These are phyloP conservation scores for Rotaria magnacalcarata DNA, from an alignment of 2,888 invertebrate genomes.

Conservation along the genomic window DNA sequence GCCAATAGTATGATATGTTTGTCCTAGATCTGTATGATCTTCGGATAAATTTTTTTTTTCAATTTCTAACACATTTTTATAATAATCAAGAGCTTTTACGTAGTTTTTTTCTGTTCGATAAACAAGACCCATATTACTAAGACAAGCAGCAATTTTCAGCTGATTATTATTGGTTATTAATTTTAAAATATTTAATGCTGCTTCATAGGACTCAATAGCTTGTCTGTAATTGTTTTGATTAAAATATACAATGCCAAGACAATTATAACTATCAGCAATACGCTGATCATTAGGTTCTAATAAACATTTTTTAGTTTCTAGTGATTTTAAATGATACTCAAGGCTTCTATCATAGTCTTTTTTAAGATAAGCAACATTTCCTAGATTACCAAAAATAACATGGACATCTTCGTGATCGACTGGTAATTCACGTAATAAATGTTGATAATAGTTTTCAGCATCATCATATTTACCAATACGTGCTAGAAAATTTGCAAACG, in stretches of 20 bases:
- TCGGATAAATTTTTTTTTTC: background rate
- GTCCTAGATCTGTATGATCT: background rate
- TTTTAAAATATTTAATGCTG: background rate
- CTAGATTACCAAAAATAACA: background rate
- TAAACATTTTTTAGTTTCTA: background rate
- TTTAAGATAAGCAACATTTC: background rate
- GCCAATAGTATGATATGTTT: background rate
- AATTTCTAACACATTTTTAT: background rate
- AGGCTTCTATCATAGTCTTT: background rate
- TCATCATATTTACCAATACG: background rate
- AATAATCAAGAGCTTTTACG: background rate
- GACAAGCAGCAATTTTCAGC: background rate
- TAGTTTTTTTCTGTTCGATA: background rate
- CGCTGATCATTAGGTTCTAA: background rate
- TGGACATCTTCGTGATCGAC: background rate
- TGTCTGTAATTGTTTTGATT: background rate
- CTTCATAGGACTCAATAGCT: background rate
- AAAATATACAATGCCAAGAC: background rate
- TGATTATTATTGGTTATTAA: background rate
- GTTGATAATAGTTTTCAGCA: background rate
- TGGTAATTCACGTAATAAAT: background rate
- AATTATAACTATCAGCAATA: background rate
- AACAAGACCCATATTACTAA: background rate
- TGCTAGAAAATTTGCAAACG: background rate
- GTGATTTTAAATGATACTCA: background rate